A percentile compares a stretch with the other conserved stretches of the same genome.
phyloP scores from a whole-genome alignment of 1,140 invertebrate species.

The Yoshiicerus persimilis region DNA sequence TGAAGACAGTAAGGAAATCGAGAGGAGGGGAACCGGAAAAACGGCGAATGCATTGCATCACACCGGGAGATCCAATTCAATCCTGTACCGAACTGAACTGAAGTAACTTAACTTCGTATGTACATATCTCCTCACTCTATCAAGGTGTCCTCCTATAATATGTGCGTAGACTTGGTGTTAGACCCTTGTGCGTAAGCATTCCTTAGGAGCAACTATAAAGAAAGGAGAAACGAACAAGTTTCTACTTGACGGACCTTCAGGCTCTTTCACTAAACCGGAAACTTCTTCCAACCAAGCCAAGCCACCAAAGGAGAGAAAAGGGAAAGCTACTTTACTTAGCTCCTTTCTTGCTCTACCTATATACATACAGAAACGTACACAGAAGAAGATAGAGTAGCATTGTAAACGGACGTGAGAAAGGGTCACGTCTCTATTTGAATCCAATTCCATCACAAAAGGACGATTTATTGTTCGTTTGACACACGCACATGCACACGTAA shows the following conservation, averaged over 20 bases:
- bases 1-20: conserved; percentile 11
- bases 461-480: conserved; percentile 16
- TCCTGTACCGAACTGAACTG: neutral
- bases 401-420: conserved; percentile 4
- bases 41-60: conserved; percentile 2
- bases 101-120: neutral
- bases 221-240: neutral
- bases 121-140: neutral
- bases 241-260: neutral
- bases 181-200: neutral
- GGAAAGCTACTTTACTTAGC: neutral
- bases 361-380: neutral
- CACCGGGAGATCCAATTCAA: conserved; percentile 17
- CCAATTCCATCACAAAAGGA: conserved; percentile 26
- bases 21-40: conserved; percentile 18
- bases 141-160: neutral
- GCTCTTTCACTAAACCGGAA: conserved; percentile 17
- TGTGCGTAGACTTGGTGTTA: neutral
- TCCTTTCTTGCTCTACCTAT: neutral
- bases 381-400: neutral
- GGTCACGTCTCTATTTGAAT: conserved; percentile 30
- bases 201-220: neutral
- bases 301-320: conserved; percentile 13
- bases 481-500: neutral
- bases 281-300: conserved; percentile 1